phyloP scores from a whole-genome alignment of 2,113 vertebrate genomes.

The Hippocampus abdominalis region DNA sequence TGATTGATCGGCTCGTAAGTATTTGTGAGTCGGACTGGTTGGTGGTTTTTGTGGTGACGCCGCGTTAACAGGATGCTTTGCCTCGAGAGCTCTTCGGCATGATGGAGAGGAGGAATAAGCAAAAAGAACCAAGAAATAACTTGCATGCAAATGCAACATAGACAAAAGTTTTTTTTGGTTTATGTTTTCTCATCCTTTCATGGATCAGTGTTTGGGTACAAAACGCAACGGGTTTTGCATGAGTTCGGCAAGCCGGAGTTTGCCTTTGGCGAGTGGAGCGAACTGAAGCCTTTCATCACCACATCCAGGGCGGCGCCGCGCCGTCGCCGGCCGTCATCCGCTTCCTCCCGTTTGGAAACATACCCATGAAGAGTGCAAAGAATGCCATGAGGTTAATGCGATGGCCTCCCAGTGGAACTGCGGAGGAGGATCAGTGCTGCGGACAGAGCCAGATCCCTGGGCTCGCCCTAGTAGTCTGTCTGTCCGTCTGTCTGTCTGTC shows the following conservation, averaged over 20 bases:
- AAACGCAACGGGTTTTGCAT: constrained; percentile 64
- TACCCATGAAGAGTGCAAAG: constrained; percentile 79
- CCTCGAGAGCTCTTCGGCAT: constrained; percentile 51
- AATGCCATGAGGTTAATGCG: constrained; percentile 78
- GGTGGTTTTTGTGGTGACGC: constrained; percentile 48
- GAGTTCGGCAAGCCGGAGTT: constrained; percentile 53
- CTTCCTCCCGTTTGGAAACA: constrained; percentile 50
- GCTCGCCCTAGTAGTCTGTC: constrained; percentile 61
- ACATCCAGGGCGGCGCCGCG: constrained; percentile 30
- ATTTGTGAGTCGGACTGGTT: constrained; percentile 55
- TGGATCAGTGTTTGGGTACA: constrained; percentile 65
- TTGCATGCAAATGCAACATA: constrained; percentile 76
- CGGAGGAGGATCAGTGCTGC: constrained; percentile 69
- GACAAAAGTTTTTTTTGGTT: constrained; percentile 77
- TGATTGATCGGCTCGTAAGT: constrained; percentile 59
- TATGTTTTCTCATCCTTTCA: constrained; percentile 70
- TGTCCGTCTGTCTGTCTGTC: constrained; percentile 69
- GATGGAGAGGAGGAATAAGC: constrained; percentile 64
- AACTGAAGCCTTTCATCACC: constrained; percentile 26
- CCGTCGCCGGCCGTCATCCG: constrained; percentile 20
- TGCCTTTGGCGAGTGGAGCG: constrained; percentile 40
- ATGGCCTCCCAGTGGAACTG: constrained; percentile 68
- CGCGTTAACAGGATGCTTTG: constrained; percentile 57
- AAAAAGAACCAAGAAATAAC: constrained; percentile 46
- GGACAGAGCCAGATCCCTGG: constrained; percentile 61